Base-by-base conservation (phyloP, 1,140 invertebrate genomes). In the Leucophenga varia region DNA sequence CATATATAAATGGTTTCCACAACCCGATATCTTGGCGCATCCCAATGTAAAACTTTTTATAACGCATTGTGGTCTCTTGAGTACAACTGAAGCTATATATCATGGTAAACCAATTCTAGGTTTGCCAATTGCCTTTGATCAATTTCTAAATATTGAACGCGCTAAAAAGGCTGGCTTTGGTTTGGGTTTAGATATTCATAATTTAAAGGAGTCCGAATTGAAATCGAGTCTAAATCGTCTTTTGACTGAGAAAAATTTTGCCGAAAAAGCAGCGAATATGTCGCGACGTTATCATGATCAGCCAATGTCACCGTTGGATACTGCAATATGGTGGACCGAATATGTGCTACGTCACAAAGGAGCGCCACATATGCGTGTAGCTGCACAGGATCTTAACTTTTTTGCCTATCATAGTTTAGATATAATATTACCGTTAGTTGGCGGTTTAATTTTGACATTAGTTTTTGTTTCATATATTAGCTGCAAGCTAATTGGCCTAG, bases 51-150 rank as follows among this genome's bases (percentile, higher is more conserved):
- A 79, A 59, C 76, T 79, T 0, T 86, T 89, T 57, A 81, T 89
- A 19, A 84, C 84, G 2, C 85, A 88, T 56, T 84, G 83, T 21
- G 87, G 87, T 14, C 58, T 82, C 25, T 76, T 85, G 22, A 85
- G 86, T 43, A 76, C 83, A 7, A 80, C 84, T 52, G 87, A 89
- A 73, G 80, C 85, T 3, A 64, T 87, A 2, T 82, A 82, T 72
- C 80, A 84, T 55, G 81, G 81, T 53, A 79, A 85, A 17, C 86
- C 86, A 5, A 77, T 87, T n/a, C 74, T 88, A 14, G 83, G 81
- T 3, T 76, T 88, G 40, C 86, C 87, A n/a, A 71, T 87, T 19
- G 79, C 83, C 35, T 77, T 75, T 14, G 83, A 86, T 57, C 84
- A 86, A 55, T 67, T 57, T n/a, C 75, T 76, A 16, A 84, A 83